Evolutionary conservation across 2,888 invertebrate genomes (phyloP).

Genomic region (Cryptus armator): DNA sequence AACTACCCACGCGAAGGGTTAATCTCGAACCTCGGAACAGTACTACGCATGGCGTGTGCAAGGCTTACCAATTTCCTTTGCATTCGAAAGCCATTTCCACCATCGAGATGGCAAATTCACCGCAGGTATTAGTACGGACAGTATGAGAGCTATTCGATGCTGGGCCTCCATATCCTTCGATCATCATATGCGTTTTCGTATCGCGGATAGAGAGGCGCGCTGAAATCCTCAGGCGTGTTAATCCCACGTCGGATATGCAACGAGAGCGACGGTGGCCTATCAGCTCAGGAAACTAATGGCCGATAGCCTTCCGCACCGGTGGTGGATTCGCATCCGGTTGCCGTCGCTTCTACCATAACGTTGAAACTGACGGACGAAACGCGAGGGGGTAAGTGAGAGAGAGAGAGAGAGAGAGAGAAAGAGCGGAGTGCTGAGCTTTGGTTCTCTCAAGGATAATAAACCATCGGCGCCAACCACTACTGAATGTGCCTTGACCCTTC

Average conservation of each 20-base stretch:
- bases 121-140: slow-evolving; percentile 13
- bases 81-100: slow-evolving; percentile 59
- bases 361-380: slow-evolving; percentile 16
- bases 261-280: slow-evolving; percentile 68
- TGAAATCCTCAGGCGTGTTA: slow-evolving; percentile 74
- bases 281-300: slow-evolving; percentile 79
- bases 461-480: slow-evolving; percentile 57
- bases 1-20: background rate
- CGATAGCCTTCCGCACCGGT: slow-evolving; percentile 75
- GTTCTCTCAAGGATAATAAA: slow-evolving; percentile 69
- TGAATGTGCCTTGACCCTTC: slow-evolving; percentile 1
- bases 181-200: slow-evolving; percentile 46
- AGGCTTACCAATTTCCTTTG: slow-evolving; percentile 60
- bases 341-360: slow-evolving; percentile 27
- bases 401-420: background rate
- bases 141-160: background rate
- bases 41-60: slow-evolving; percentile 22
- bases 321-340: slow-evolving; percentile 65
- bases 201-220: slow-evolving; percentile 21
- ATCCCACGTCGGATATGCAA: slow-evolving; percentile 74
- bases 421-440: slow-evolving; percentile 16
- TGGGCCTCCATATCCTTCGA: slow-evolving; percentile 37
- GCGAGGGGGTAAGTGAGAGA: background rate
- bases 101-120: slow-evolving; percentile 35
- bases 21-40: slow-evolving; percentile 16